Conservation (phyloP, 2,113 vertebrate genomes). For the Hylia prasina region DNA sequence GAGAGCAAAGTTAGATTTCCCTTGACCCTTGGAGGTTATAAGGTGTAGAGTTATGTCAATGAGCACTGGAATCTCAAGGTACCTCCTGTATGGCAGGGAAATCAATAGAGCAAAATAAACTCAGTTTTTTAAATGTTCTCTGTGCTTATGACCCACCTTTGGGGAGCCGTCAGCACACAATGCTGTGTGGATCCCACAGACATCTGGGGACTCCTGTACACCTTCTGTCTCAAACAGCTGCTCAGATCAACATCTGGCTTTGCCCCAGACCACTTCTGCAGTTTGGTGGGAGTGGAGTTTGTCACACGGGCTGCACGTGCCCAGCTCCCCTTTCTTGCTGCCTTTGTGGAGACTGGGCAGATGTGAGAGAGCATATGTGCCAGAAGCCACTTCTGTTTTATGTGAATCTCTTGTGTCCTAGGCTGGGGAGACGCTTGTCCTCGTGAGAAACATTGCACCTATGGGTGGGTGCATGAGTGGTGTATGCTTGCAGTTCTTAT, state of each 20-base stretch:
- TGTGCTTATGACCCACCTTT: neutral
- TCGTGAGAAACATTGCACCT: neutral
- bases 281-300: neutral
- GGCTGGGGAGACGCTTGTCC: neutral
- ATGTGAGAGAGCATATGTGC: neutral
- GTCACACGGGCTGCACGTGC: neutral
- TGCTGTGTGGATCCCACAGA: neutral
- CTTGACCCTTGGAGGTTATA: neutral
- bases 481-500: neutral
- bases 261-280: neutral
- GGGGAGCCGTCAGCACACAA: neutral
- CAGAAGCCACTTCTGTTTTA: neutral
- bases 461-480: neutral
- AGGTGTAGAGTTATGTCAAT: neutral
- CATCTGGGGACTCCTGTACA: neutral
- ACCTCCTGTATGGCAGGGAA: neutral
- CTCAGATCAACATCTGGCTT: neutral
- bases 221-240: neutral
- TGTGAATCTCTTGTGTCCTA: neutral
- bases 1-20: neutral
- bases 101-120: neutral
- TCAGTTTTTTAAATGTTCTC: neutral
- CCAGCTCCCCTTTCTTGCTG: neutral
- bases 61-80: neutral
- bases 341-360: neutral